Conservation (phyloP, 30 jellyfish, hydroid and myxozoan species). For the Mastigias papua region DNA sequence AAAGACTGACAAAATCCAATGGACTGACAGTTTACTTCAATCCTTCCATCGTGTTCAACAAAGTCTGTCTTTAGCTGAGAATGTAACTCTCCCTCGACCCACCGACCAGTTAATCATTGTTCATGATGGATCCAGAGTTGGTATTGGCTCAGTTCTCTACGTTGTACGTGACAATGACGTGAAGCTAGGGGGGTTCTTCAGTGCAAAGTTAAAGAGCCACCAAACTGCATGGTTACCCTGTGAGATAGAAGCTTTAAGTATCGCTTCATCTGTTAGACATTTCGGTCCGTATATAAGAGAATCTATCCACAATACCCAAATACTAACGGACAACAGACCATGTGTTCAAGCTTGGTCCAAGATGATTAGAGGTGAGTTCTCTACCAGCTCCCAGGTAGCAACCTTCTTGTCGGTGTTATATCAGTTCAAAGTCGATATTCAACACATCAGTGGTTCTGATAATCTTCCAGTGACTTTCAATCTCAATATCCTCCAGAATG, state of each 20-base stretch:
- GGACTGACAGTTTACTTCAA: slow-evolving; percentile 16
- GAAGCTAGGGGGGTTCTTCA: slow-evolving; percentile 47
- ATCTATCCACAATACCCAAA: slow-evolving; percentile 31
- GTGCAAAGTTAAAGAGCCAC: slow-evolving; percentile 61
- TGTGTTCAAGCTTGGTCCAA: slow-evolving; percentile 72
- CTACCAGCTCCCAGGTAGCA: slow-evolving; percentile 44
- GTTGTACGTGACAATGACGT: slow-evolving; percentile 37
- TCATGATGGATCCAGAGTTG: slow-evolving; percentile 61
- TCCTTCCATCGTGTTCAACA: slow-evolving; percentile 11
- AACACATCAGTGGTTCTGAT: slow-evolving; percentile 22
- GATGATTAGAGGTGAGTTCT: slow-evolving; percentile 56
- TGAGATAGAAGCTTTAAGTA: slow-evolving; percentile 61
- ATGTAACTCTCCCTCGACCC: slow-evolving; percentile 44
- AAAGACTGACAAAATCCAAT: not conserved
- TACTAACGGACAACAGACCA: slow-evolving; percentile 71
- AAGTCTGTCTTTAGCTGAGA: not conserved
- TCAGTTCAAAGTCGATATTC: slow-evolving; percentile 24
- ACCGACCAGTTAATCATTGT: slow-evolving; percentile 50
- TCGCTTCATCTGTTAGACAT: slow-evolving; percentile 72
- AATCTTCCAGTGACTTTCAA: slow-evolving; percentile 45
- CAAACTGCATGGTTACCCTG: slow-evolving; percentile 70
- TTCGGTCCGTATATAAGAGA: slow-evolving; percentile 62
- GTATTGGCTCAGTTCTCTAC: slow-evolving; percentile 64
- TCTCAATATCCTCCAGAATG: not conserved
- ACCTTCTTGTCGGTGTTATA: slow-evolving; percentile 46